Evolutionary conservation across 2,888 invertebrate species (phyloP), one percentile per base, ranked within the genome.

Genomic region (Norana najaformis): DNA sequence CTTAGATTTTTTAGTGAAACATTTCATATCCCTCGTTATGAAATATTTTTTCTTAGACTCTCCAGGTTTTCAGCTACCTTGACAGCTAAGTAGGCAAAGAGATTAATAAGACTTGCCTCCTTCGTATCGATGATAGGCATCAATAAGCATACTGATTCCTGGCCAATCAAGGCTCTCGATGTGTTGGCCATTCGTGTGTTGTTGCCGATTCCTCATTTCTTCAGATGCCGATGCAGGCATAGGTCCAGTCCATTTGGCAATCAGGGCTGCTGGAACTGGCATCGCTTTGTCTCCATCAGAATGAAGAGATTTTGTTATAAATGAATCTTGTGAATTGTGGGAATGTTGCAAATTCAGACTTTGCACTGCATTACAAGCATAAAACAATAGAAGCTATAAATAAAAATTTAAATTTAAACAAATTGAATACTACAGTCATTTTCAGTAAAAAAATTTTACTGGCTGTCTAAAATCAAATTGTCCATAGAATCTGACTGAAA

Each of bases 111-210:
- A 69, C 69, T 69, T n/a, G n/a, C 69, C 69, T 69, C 69, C n/a
- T 69, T 69, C 30, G n/a, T n/a, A 69, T 69, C 69, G 69, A n/a
- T 69, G 69, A 69, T 69, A 69, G 69, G 69, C 69, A 69, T 69
- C 69, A 69, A 69, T 69, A 0, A 69, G 69, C 5, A 69, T 0
- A n/a, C n/a, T 69, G 69, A 69, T n/a, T 69, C 69, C 69, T n/a
- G 69, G 69, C 69, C 69, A 69, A 69, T 69, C 69, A 69, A 69
- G 69, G n/a, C 69, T 69, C n/a, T 69, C 69, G n/a, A 1, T 69
- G n/a, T n/a, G 69, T 69, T n/a, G 30, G 30, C 69, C 69, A 11
- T n/a, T n/a, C 8, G 11, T 69, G 11, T 2, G 5, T 5, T 47
- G 47, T 23, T 47, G 69, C n/a, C n/a, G 69, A 69, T 69, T 69